These are phyloP conservation scores for Amblyraja radiata DNA, from an alignment of 2,797 vertebrate genomes.

Conservation along the genomic window DNA sequence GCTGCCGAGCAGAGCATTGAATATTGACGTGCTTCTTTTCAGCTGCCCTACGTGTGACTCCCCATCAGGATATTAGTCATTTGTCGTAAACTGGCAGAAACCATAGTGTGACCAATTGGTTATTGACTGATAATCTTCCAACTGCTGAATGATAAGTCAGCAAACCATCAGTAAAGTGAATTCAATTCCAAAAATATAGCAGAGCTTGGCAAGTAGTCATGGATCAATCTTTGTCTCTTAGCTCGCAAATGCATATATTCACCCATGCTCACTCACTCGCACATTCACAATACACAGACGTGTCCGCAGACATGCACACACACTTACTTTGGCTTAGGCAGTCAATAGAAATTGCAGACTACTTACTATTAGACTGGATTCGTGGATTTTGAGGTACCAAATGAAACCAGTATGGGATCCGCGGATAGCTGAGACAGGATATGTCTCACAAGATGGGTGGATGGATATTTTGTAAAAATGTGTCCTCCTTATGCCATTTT, in stretches of 20 bases:
- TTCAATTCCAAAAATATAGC: neutral
- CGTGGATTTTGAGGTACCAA: no score
- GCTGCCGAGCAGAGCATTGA: neutral
- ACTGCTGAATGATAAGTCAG: conserved; percentile 17
- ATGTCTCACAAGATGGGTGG: no score
- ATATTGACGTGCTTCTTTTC: neutral
- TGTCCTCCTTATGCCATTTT: no score
- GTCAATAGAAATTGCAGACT: no score
- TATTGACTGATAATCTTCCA: conserved; percentile 16
- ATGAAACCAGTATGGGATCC: no score
- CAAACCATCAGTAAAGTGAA: neutral
- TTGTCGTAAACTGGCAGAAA: conserved; percentile 6
- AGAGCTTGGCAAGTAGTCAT: neutral
- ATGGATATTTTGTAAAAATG: no score
- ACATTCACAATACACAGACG: neutral
- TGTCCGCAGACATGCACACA: no score
- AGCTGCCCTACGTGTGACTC: neutral
- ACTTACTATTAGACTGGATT: no score
- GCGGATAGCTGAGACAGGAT: no score
- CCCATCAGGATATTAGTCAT: conserved; percentile 8
- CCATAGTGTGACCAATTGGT: conserved; percentile 29
- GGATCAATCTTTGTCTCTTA: neutral
- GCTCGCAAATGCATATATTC: neutral
- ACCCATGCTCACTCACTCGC: neutral
- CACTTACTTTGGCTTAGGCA: no score